Percentiles rank a stretch among this genome's conserved stretches.
phyloP scores from a whole-genome alignment of 2,888 invertebrate species.

The Saturnia pavonia region DNA sequence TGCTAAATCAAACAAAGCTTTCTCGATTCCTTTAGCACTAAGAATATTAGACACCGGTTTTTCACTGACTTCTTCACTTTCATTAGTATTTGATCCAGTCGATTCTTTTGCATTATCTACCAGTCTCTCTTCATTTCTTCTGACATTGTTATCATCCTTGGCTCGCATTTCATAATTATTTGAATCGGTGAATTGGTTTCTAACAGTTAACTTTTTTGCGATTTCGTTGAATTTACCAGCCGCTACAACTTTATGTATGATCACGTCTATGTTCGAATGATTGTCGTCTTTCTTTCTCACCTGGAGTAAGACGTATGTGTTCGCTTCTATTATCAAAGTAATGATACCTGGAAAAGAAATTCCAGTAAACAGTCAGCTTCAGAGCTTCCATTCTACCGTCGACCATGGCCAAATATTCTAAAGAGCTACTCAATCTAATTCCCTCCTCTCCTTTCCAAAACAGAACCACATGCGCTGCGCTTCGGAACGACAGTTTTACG shows the following conservation, averaged over 20 bases:
- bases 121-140: background rate
- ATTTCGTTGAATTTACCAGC: conserved; percentile 24
- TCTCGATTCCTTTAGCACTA: background rate
- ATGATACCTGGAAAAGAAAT: conserved; percentile 6
- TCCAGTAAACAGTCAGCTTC: background rate
- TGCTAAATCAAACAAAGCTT: background rate
- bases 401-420: too few relatives aligned
- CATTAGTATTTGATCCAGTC: background rate
- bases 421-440: too few relatives aligned
- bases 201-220: conserved; percentile 17
- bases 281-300: conserved; percentile 25
- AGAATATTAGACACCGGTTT: background rate
- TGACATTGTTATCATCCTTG: background rate
- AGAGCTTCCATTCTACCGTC: too few relatives aligned
- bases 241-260: conserved; percentile 28
- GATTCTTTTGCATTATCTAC: background rate
- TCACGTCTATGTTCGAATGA: conserved; percentile 27
- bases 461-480: too few relatives aligned
- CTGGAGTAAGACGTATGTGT: conserved; percentile 27
- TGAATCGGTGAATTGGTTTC: background rate
- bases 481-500: too few relatives aligned
- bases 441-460: too few relatives aligned
- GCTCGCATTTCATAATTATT: background rate
- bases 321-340: background rate
- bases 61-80: background rate